These are phyloP conservation scores for Schizothorax lantsangensis DNA, from an alignment of 2,797 vertebrate genomes.

Conservation along the genomic window DNA sequence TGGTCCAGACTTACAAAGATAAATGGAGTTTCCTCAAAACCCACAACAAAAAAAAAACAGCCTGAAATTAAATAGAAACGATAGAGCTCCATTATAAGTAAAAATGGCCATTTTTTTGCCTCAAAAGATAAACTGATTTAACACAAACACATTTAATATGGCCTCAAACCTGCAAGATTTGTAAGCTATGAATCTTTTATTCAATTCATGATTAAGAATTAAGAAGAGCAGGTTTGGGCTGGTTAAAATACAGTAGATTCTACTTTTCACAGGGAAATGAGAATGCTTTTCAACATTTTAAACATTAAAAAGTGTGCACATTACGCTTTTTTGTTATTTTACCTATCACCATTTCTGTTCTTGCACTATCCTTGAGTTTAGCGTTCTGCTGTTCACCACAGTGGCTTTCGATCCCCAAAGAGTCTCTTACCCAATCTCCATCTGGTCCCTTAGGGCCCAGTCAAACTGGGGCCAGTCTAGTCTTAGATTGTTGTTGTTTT, in stretches of 20 bases:
- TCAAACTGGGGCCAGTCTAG: conserved; percentile 32
- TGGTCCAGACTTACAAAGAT: conserved; percentile 23
- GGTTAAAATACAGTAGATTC: conserved; percentile 66
- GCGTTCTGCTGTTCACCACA: conserved; percentile 39
- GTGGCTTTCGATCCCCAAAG: conserved; percentile 40
- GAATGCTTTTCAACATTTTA: conserved; percentile 44
- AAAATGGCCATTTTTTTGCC: conserved; percentile 52
- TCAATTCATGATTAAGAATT: conserved; percentile 46
- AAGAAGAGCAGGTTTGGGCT: conserved; percentile 73
- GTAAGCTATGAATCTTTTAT: conserved; percentile 1
- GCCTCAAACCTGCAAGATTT: conserved; percentile 69
- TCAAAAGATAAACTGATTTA: conserved; percentile 58
- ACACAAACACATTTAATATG: conserved; percentile 61
- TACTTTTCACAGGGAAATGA: conserved; percentile 49
- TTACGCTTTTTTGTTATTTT: conserved; percentile 44
- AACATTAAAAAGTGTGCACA: conserved; percentile 62
- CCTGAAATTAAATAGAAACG: not conserved
- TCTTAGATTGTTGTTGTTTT: not conserved
- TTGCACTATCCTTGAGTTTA: conserved; percentile 1
- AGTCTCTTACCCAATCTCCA: conserved; percentile 35
- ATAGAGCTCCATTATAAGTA: conserved; percentile 3
- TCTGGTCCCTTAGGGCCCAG: conserved; percentile 32
- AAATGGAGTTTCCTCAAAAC: conserved; percentile 1
- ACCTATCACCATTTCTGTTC: conserved; percentile 35
- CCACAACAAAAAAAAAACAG: not conserved